phyloP scores from a whole-genome alignment of 2,888 invertebrate genomes.

The Ochropleura leucogaster region DNA sequence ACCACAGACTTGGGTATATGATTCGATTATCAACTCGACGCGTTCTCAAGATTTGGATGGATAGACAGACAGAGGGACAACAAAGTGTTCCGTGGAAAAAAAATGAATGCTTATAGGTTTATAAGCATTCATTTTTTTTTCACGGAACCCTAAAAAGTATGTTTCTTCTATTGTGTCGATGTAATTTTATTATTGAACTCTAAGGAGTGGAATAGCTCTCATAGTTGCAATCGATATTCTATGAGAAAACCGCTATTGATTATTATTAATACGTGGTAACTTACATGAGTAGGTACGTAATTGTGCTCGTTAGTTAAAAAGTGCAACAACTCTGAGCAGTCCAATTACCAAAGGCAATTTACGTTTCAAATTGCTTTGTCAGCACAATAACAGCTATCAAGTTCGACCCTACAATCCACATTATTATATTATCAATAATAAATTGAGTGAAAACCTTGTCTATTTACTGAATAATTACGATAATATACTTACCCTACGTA shows the following conservation, averaged over 20 bases:
- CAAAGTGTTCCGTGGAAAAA: too few relatives aligned
- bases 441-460: conserved; percentile 35
- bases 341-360: conserved; percentile 30
- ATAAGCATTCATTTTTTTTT: too few relatives aligned
- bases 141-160: neutral
- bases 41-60: too few relatives aligned
- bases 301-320: conserved; percentile 19
- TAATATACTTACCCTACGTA: conserved; percentile 2
- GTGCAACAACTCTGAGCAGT: conserved; percentile 8
- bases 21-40: too few relatives aligned
- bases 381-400: conserved; percentile 31
- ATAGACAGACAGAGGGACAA: too few relatives aligned
- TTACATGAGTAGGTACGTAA: neutral
- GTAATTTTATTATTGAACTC: neutral
- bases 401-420: conserved; percentile 23
- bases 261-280: neutral
- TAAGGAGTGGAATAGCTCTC: neutral
- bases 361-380: conserved; percentile 50
- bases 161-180: neutral
- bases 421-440: conserved; percentile 52
- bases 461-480: conserved; percentile 39
- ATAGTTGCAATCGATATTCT: neutral
- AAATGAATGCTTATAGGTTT: too few relatives aligned
- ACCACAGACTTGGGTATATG: too few relatives aligned
- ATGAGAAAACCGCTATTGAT: neutral